phyloP scores from a whole-genome alignment of 2,113 vertebrate species.

The Ovis aries region DNA sequence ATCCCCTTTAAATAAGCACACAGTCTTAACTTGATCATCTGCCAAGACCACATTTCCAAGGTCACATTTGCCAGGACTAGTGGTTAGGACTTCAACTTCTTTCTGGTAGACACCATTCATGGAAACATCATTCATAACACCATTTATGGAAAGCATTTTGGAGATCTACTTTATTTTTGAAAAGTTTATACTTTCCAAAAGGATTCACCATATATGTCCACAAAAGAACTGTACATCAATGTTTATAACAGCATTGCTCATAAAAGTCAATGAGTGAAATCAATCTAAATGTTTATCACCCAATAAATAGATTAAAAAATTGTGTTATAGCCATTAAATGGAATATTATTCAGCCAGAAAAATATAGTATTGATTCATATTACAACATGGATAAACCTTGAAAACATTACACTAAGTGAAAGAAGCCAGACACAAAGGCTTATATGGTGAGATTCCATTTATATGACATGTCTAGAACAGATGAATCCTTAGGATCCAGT shows the following conservation, averaged over 20 bases:
- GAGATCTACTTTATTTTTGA: background rate
- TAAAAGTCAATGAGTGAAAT: background rate
- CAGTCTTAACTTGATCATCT: background rate
- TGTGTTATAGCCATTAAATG: background rate
- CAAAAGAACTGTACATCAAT: background rate
- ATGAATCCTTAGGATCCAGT: background rate
- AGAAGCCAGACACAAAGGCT: background rate
- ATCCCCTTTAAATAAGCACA: background rate
- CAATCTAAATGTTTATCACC: background rate
- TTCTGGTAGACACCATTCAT: background rate
- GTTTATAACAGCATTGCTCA: background rate
- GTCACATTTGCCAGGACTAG: background rate
- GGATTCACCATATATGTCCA: background rate
- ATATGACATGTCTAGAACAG: background rate
- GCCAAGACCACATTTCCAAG: background rate
- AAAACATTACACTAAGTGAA: background rate
- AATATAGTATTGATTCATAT: background rate
- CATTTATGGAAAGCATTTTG: background rate
- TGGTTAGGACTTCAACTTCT: background rate
- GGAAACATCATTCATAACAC: background rate
- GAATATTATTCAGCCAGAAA: background rate
- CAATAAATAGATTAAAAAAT: background rate
- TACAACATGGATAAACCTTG: background rate
- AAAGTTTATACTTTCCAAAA: background rate
- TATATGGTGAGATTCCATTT: background rate